Evolutionary conservation across 2,888 invertebrate species (phyloP).

Genomic region (Leucania comma): DNA sequence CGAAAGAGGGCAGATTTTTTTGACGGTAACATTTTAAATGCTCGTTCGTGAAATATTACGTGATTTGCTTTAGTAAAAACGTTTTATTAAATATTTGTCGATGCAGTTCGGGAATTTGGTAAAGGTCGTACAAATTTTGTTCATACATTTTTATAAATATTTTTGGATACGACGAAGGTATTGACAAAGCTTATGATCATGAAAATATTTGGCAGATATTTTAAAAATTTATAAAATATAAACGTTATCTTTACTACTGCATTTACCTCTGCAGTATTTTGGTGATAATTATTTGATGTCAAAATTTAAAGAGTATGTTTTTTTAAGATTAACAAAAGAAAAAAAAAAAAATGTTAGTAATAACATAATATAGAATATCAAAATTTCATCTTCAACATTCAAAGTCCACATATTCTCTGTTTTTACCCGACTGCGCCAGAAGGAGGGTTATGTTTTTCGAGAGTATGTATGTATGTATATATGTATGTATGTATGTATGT

Average conservation of each 20-base stretch:
- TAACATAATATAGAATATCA: not conserved
- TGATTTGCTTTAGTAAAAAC: constrained; percentile 41
- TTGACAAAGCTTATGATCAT: not conserved
- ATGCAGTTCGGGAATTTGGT: constrained; percentile 20
- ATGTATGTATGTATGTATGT: too few relatives aligned
- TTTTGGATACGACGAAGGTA: not conserved
- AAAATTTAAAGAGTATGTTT: too few relatives aligned
- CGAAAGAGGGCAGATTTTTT: constrained; percentile 13
- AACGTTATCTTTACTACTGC: not conserved
- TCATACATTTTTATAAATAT: constrained; percentile 2
- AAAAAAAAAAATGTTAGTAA: too few relatives aligned
- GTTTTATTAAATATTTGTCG: constrained; percentile 24
- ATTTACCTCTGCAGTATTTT: not conserved
- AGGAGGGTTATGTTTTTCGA: too few relatives aligned
- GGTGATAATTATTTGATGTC: not conserved
- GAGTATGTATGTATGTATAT: too few relatives aligned
- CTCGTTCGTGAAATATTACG: constrained; percentile 26
- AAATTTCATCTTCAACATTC: not conserved
- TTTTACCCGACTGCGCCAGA: too few relatives aligned
- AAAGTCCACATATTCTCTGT: too few relatives aligned
- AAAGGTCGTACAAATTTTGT: not conserved
- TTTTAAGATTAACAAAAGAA: too few relatives aligned
- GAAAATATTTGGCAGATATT: constrained; percentile 9
- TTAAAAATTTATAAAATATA: not conserved
- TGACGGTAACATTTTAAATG: constrained; percentile 14